A percentile compares a stretch with the other conserved stretches of the same genome.
Conservation (phyloP, 2,888 invertebrate genomes). For the Latheticus oryzae region DNA sequence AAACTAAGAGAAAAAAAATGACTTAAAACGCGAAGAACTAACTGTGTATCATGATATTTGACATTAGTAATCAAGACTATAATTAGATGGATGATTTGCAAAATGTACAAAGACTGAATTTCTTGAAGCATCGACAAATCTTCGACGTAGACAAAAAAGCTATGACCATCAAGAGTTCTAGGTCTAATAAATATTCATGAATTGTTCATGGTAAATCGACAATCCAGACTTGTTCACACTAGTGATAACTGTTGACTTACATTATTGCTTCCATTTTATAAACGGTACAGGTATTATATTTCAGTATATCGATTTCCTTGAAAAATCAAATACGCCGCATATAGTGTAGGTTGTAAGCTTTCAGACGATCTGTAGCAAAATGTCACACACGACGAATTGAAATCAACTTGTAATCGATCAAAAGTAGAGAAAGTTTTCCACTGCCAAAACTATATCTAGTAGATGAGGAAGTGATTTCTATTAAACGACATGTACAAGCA, state of each 20-base stretch:
- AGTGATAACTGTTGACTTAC: constrained; percentile 53
- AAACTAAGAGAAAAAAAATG: too few relatives aligned
- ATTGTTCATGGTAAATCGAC: constrained; percentile 34
- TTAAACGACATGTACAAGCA: constrained; percentile 26
- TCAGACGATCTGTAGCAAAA: constrained; percentile 33
- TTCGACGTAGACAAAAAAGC: constrained; percentile 10
- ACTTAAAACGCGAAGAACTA: too few relatives aligned
- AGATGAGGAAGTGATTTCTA: constrained; percentile 34
- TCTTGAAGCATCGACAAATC: constrained; percentile 1
- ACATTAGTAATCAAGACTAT: constrained; percentile 31
- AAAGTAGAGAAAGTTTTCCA: constrained; percentile 27
- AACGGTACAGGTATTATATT: constrained; percentile 52
- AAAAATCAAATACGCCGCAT: constrained; percentile 17
- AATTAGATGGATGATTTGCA: constrained; percentile 32
- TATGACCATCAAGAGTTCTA: constrained; percentile 14
- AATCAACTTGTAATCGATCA: constrained; percentile 14
- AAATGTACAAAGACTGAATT: constrained; percentile 11
- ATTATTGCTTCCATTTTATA: constrained; percentile 55
- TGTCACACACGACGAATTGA: constrained; percentile 33
- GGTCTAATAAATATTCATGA: constrained; percentile 32
- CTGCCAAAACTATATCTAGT: constrained; percentile 23
- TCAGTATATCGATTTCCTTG: constrained; percentile 49
- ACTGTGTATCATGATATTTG: too few relatives aligned
- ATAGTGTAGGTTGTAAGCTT: constrained; percentile 26
- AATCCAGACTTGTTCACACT: constrained; percentile 38